phyloP scores from a whole-genome alignment of 2,888 invertebrate genomes.

The Zygothrica quintamaculata region DNA sequence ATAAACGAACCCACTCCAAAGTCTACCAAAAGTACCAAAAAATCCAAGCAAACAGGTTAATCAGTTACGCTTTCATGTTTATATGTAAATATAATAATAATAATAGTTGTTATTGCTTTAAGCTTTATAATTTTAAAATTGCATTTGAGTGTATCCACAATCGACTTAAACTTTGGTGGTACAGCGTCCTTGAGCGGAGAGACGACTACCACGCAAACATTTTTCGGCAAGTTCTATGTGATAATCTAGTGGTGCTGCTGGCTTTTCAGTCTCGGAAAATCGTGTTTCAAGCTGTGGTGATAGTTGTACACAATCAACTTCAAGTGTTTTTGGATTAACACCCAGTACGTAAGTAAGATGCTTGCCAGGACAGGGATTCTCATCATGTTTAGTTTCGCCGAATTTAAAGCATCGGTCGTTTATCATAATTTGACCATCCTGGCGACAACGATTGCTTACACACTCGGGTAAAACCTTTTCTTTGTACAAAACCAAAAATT shows the following conservation, averaged over 20 bases:
- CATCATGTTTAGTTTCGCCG: constrained; percentile 71
- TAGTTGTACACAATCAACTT: constrained; percentile 86
- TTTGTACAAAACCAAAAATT: constrained; percentile 86
- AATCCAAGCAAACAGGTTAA: constrained; percentile 32
- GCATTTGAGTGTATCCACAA: constrained; percentile 2
- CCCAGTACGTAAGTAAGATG: constrained; percentile 85
- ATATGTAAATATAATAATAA: constrained; percentile 15
- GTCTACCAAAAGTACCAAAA: constrained; percentile 32
- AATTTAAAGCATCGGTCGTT: constrained; percentile 74
- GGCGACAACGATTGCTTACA: constrained; percentile 86
- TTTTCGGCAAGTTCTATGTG: constrained; percentile 64
- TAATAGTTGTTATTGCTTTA: constrained; percentile 36
- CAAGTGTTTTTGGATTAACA: constrained; percentile 87
- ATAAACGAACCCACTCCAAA: constrained; percentile 15
- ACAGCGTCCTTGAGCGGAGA: constrained; percentile 73
- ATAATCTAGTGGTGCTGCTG: constrained; percentile 54
- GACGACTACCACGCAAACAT: constrained; percentile 77
- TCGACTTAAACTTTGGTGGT: constrained; percentile 23
- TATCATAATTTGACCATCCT: constrained; percentile 85
- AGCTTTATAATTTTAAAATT: constrained; percentile 35
- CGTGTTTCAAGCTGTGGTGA: constrained; percentile 78
- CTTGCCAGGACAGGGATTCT: constrained; percentile 74
- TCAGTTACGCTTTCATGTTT: constrained; percentile 11
- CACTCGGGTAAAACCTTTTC: constrained; percentile 87
- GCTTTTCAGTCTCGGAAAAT: constrained; percentile 59